Base-by-base conservation (phyloP, 1,140 invertebrate genomes). In the Drosophila watanabei region DNA sequence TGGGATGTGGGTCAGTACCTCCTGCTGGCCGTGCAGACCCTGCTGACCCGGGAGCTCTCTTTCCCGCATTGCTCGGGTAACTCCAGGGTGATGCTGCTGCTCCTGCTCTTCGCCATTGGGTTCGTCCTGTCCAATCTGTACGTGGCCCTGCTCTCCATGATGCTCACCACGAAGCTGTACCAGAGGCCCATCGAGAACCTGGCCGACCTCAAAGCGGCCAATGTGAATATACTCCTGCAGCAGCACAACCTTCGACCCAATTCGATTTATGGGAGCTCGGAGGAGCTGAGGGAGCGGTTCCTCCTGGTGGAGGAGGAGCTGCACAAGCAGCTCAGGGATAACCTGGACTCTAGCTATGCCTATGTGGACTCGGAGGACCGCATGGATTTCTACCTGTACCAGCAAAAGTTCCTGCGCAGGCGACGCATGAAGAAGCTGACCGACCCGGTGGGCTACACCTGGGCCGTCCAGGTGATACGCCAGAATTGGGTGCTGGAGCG, bases 281-380 rank as follows among this genome's bases (percentile, higher is more conserved):
- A 61, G 51, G 77, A 80, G 32, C 18, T 79, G 0, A 43, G 58
- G 16, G 77, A 79, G 13, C 28, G 76, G 7, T 79, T 79, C 13
- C 58, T 43, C 0, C 10, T 72, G 30, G 66, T 73, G 2, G 77
- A 59, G 4, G 65, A 64, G 11, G 16, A 46, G 8, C 10, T 54
- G 9, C 68, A 79, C 24, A 14, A 18, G 32, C 9, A 56, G 7
- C 57, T 8, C 0, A 43, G 66, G 1, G 52, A 80, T 28, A 5
- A 4, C 37, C 16, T 79, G n/a, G 77, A 80, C 11, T 13, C 77
- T 6, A 24, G 7, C 7, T 79, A 65, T 14, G 77, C 77, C 37
- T 79, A 64, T n/a, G 68, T 80, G 6, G 77, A 79, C 52, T 79
- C 75, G 3, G 76, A 79, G 16, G 77, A 79, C 8, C 77, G 76